Evolutionary conservation across 2,797 vertebrate genomes (phyloP).

Genomic region (Microhierax caerulescens): DNA sequence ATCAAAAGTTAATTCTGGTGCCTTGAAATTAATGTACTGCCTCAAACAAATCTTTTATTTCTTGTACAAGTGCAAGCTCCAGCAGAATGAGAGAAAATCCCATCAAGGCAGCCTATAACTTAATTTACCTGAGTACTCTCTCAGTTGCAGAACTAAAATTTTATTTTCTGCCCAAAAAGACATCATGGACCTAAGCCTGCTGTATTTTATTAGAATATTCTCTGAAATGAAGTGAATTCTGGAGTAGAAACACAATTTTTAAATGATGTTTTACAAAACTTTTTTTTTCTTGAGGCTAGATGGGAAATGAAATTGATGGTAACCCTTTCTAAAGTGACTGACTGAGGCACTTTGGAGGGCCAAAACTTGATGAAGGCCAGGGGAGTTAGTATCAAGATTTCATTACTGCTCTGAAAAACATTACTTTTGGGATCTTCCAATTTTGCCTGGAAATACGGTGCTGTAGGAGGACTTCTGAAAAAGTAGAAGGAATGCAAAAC

Average conservation of each 20-base stretch:
- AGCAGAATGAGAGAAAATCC: neutral
- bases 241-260: neutral
- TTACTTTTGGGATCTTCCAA: neutral
- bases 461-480: neutral
- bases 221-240: neutral
- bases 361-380: neutral
- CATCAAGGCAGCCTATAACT: neutral
- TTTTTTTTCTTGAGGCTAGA: neutral
- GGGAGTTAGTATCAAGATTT: neutral
- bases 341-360: neutral
- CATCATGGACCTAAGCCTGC: neutral
- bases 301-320: neutral
- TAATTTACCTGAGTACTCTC: neutral
- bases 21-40: neutral
- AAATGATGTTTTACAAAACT: accelerated
- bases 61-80: neutral
- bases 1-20: neutral
- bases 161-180: neutral
- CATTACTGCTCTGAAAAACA: neutral
- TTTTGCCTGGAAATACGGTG: neutral
- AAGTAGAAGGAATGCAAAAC: neutral
- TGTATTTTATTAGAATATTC: neutral
- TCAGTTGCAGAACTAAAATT: neutral
- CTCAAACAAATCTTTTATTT: neutral
- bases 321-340: neutral